These are phyloP conservation scores for Tetrapedia diversipes DNA, from an alignment of 2,888 invertebrate species.

Conservation along the genomic window DNA sequence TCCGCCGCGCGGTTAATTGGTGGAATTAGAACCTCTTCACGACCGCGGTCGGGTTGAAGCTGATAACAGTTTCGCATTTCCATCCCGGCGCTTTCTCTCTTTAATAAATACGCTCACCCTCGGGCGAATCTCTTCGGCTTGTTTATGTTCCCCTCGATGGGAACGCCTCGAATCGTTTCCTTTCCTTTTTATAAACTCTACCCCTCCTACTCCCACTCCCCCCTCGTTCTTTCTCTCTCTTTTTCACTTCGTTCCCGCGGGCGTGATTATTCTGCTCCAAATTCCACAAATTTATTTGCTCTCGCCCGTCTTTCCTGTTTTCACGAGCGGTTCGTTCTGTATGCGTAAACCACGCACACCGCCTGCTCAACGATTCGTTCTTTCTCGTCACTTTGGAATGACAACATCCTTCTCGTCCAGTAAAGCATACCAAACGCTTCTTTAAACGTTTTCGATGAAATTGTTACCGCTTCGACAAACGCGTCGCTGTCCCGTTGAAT, in stretches of 20 bases:
- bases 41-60: neutral
- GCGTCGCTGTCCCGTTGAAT: no score
- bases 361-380: no score
- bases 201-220: no score
- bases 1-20: slow-evolving; percentile 5
- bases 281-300: slow-evolving; percentile 8
- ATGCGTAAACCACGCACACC: no score
- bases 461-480: no score
- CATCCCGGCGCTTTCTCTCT: slow-evolving; percentile 19
- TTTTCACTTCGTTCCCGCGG: neutral
- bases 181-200: no score
- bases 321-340: no score
- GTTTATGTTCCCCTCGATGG: neutral
- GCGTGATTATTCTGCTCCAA: slow-evolving; percentile 4
- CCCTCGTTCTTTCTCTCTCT: no score
- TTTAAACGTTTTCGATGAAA: neutral
- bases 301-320: no score
- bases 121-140: neutral
- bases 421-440: neutral
- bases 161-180: no score
- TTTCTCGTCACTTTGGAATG: no score
- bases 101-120: neutral
- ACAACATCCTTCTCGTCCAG: no score
- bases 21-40: neutral
- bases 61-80: slow-evolving; percentile 8